Evolutionary conservation across 2,113 vertebrate genomes (phyloP), one percentile per base, ranked within the genome.

Genomic region (Podarcis cretensis): DNA sequence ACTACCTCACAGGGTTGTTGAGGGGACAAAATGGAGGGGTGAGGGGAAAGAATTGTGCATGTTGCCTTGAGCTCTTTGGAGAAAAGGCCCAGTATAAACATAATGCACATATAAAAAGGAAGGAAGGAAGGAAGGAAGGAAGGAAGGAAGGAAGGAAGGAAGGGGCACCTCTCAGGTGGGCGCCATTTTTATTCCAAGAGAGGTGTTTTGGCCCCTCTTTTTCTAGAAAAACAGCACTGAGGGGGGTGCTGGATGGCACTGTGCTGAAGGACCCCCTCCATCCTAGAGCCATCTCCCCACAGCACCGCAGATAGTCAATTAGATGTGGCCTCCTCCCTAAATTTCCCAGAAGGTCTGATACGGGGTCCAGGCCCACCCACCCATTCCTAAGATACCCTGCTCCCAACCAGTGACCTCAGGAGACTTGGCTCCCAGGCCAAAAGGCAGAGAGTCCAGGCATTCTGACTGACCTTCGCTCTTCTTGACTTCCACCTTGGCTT

Each of bases 401-500:
- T 40, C 68, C 3, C n/a, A 73, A 63, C 21, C 20, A 9, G 40
- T 54, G 32, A 25, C 84, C 68, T 18, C 68, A 71, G 18, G 25
- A 35, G 8, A 9, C 35, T 59, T 65, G 16, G 0, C 5, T 2
- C 7, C 20, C 18, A 1, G 27, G 6, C 18, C 30, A 48, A 30
- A 7, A 1, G 1, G 25, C 43, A 30, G 20, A 68, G 27, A 1
- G 1, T 8, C 12, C 25, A 30, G 57, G 65, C 2, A 1, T 13
- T 18, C 0, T 25, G 0, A 2, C 90, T 94, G 95, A 99, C 98
- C 98, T 43, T 97, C 97, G 3, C 97, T 98, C 95, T 97, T 98
- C 90, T 98, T 98, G 89, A 97, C 92, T 95, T 98, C 98, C 3
- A 97, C 97, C 23, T 95, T 97, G 97, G 98, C 97, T 95, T 97